phyloP scores from a whole-genome alignment of 2,113 vertebrate genomes.

The Shinisaurus crocodilurus region DNA sequence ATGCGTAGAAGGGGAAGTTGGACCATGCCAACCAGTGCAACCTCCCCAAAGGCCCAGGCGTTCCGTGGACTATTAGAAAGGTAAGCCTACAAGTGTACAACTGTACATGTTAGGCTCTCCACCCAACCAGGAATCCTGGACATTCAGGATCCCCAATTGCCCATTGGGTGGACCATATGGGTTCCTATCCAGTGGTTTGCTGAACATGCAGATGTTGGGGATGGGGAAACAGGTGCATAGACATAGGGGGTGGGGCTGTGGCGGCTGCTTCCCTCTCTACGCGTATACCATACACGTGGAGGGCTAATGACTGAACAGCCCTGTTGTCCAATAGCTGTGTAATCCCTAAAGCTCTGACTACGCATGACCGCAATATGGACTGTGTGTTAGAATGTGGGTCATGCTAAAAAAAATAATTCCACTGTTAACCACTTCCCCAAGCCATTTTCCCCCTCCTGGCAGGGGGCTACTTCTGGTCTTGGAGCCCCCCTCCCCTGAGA shows the following conservation, averaged over 20 bases:
- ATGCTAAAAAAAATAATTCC: too few species aligned
- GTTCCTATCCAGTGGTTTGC: too few species aligned
- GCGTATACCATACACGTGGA: not conserved
- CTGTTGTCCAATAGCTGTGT: too few species aligned
- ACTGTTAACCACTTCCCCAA: too few species aligned
- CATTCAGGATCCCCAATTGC: not conserved
- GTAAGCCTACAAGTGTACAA: not conserved
- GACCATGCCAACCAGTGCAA: not conserved
- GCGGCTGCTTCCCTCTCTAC: not conserved
- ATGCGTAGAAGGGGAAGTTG: not conserved
- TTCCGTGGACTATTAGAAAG: not conserved
- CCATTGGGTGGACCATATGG: too few species aligned
- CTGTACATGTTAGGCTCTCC: not conserved
- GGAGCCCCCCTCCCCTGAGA: not conserved
- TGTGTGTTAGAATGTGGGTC: too few species aligned
- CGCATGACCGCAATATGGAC: too few species aligned
- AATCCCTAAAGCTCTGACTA: too few species aligned
- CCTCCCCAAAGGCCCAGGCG: not conserved
- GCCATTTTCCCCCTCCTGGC: not conserved
- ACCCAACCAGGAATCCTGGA: not conserved
- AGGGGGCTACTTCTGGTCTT: not conserved
- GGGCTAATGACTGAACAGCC: too few species aligned
- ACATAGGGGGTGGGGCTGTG: not conserved
- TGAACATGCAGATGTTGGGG: not conserved
- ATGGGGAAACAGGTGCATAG: not conserved